Percentiles rank a stretch among this genome's conserved stretches.
phyloP scores from a whole-genome alignment of 2,113 vertebrate species.

The Columba livia region DNA sequence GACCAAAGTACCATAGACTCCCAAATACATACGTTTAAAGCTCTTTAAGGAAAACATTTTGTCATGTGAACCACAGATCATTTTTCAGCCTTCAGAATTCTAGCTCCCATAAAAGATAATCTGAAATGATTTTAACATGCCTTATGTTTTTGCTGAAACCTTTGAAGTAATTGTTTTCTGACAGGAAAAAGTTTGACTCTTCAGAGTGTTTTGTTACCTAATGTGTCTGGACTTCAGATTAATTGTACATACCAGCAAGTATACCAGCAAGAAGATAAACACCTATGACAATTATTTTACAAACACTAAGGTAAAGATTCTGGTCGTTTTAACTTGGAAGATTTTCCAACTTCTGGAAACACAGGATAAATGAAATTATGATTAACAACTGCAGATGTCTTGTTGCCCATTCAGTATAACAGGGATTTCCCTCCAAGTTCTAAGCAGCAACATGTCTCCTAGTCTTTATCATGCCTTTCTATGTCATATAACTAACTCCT shows the following conservation, averaged over 20 bases:
- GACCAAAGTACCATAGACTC: too few relatives aligned
- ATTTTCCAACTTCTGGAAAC: not conserved
- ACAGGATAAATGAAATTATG: not conserved
- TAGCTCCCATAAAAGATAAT: not conserved
- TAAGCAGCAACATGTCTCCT: fast-evolving
- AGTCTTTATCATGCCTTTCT: not conserved
- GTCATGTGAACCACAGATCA: not conserved
- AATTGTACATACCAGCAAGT: not conserved
- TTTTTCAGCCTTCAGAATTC: not conserved
- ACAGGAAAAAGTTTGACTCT: not conserved
- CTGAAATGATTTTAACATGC: not conserved
- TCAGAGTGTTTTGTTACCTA: fast-evolving
- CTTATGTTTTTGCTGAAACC: not conserved
- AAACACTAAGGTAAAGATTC: not conserved
- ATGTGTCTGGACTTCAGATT: not conserved
- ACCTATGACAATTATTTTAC: not conserved
- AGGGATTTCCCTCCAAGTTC: not conserved
- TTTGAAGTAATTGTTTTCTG: not conserved
- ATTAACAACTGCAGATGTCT: not conserved
- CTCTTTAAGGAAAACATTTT: not conserved
- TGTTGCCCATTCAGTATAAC: not conserved
- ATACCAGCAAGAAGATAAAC: not conserved
- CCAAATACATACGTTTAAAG: too few relatives aligned
- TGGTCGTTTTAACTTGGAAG: not conserved
- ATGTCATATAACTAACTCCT: not conserved